These are phyloP conservation scores for Neosalanx taihuensis DNA, from an alignment of 2,797 vertebrate species.

Conservation along the genomic window DNA sequence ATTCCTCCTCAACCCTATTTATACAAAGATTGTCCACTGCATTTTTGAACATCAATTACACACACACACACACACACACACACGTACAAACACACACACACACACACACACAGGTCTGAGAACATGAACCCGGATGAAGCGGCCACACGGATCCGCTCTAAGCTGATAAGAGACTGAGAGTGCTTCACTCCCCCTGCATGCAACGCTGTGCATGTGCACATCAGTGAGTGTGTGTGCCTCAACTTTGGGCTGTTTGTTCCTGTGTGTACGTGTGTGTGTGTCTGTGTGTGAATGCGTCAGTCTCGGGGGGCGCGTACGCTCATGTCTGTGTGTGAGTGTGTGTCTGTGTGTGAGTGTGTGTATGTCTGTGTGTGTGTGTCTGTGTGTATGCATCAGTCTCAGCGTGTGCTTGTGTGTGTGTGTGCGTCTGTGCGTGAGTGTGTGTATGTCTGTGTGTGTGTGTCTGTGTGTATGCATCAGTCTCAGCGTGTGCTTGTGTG, in stretches of 20 bases:
- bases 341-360: no score
- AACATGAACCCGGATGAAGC: conserved; percentile 40
- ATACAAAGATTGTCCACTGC: conserved; percentile 45
- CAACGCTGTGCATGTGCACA: neutral
- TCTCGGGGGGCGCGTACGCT: no score
- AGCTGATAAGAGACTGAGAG: neutral
- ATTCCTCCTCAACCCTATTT: conserved; percentile 53
- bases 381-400: no score
- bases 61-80: conserved; percentile 22
- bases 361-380: conserved; percentile 18
- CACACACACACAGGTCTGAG: conserved; percentile 21
- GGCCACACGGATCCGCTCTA: neutral
- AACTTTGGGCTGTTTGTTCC: neutral
- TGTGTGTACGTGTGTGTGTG: conserved; percentile 1
- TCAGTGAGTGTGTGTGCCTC: neutral
- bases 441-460: no score
- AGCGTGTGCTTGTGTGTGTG: no score
- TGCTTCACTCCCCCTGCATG: neutral
- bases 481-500: no score
- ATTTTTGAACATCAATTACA: conserved; percentile 62
- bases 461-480: no score
- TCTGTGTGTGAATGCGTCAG: conserved; percentile 1
- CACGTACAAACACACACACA: conserved; percentile 14
- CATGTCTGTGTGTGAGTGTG: no score
- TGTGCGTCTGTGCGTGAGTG: no score